These are phyloP conservation scores for Pantherophis vulpinus DNA, from an alignment of 2,797 vertebrate genomes.

Conservation along the genomic window DNA sequence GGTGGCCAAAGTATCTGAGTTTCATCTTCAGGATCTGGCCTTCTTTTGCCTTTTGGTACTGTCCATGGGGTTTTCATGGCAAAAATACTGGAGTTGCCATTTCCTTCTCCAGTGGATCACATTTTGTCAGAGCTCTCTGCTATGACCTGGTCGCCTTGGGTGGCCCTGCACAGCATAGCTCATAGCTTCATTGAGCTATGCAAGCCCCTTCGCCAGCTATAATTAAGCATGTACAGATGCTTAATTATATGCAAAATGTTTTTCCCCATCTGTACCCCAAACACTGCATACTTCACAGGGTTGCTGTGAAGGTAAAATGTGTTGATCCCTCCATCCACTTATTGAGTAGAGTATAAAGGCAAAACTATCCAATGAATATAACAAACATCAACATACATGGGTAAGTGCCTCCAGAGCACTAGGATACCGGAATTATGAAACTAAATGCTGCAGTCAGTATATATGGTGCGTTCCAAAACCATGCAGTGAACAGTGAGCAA, in stretches of 20 bases:
- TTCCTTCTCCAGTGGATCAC: too few species aligned
- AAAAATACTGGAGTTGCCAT: too few species aligned
- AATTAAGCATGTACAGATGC: not conserved
- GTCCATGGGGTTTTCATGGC: too few species aligned
- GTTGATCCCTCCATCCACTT: not conserved
- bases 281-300: not conserved
- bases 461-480: conserved; percentile 49
- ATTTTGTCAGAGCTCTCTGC: too few species aligned
- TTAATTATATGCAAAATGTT: not conserved
- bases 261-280: not conserved
- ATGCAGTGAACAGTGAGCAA: conserved; percentile 52
- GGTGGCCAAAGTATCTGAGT: too few species aligned
- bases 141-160: too few species aligned
- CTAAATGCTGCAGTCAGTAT: conserved; percentile 56
- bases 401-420: not conserved
- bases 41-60: too few species aligned
- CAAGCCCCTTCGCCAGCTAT: too few species aligned
- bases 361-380: not conserved
- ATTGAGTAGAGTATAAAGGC: not conserved
- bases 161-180: too few species aligned
- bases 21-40: too few species aligned
- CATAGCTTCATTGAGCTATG: too few species aligned
- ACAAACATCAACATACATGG: not conserved
- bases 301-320: not conserved
- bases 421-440: conserved; percentile 48